Evolutionary conservation across 2,797 vertebrate genomes (phyloP), one percentile per base, ranked within the genome.

Genomic region (Alauda arvensis): DNA sequence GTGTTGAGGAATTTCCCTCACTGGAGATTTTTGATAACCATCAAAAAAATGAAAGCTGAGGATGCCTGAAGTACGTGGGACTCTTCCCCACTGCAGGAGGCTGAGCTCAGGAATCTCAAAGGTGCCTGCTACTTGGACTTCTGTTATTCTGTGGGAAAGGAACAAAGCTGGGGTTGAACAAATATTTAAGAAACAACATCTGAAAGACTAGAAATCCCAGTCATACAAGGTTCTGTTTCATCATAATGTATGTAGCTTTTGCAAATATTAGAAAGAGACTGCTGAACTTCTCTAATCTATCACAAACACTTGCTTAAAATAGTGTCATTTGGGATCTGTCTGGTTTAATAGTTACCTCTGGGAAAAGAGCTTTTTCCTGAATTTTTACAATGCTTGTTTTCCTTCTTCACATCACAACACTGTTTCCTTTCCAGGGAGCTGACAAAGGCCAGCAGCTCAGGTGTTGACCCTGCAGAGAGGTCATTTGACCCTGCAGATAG

Each of bases 261-360:
- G 28, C 42, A 66, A 21, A 21, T 72, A 21, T 43, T 60, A 66
- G 29, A 24, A 81, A 72, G 83, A 65, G 51, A 24, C 40, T 86
- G 23, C 16, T 84, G 61, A 65, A 55, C 25, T 51, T 37, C 26
- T 77, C 49, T 66, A 59, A 52, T 83, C 46, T 72, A 4, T 81
- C 60, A 49, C 29, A 85, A 94, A 53, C 51, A 31, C 10, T 8
- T 42, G 14, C 90, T 90, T 92, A 91, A 87, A 88, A 87, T 72
- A 53, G 59, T 42, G 42, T 81, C 52, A 49, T 83, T 88, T 0
- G 1, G 56, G 70, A 83, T 91, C 74, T 67, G 33, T 81, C 90
- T 92, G 89, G 70, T 83, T 91, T 93, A 83, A 21, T 53, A 89
- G 79, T 87, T 90, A 93, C 49, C 67, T 72, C 79, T 89, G 70